Evolutionary conservation across 2,797 vertebrate species (phyloP), one percentile per base, ranked within the genome.

Genomic region (Dipus sagitta): DNA sequence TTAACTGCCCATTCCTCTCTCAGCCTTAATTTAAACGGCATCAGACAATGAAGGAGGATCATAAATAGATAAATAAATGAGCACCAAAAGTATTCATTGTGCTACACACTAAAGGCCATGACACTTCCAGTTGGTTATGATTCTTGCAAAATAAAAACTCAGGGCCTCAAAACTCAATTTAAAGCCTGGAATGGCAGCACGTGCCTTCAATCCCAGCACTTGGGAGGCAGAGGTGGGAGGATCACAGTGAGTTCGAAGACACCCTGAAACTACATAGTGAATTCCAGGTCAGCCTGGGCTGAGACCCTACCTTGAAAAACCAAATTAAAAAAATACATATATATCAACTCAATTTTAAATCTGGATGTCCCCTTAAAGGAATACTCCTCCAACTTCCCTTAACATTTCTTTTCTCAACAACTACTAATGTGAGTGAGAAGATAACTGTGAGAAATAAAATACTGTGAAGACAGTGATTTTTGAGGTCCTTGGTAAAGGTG

Each of bases 61-160:
- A 24, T 80, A n/a, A 71, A 58, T 34, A 28, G 32, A n/a, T 82
- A 68, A 38, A 38, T 90, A 68, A 78, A 52, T 68, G 77, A 76
- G 18, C 64, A 79, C 71, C 23, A 89, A 87, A 89, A 67, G 8
- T 70, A 30, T 84, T 84, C 34, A 77, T 77, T 78, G 52, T 8
- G 5, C 83, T 78, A 65, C 20, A 93, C 24, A 30, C 34, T 76
- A 38, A 88, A 82, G 17, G 28, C 72, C 4, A 65, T 47, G 10
- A 47, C 52, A 68, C 38, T 78, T 84, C 58, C 70, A 81, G 28
- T 2, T 64, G 78, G 21, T n/a, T 94, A 47, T 90, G 52, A 94
- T 93, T 93, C 8, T 90, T 78, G 85, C 42, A 75, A 58, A 89
- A 75, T 47, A 75, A 84, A 95, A 91, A 47, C 21, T 65, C 67